Base-by-base conservation (phyloP, 2,797 vertebrate genomes). In the Dryobates pubescens region DNA sequence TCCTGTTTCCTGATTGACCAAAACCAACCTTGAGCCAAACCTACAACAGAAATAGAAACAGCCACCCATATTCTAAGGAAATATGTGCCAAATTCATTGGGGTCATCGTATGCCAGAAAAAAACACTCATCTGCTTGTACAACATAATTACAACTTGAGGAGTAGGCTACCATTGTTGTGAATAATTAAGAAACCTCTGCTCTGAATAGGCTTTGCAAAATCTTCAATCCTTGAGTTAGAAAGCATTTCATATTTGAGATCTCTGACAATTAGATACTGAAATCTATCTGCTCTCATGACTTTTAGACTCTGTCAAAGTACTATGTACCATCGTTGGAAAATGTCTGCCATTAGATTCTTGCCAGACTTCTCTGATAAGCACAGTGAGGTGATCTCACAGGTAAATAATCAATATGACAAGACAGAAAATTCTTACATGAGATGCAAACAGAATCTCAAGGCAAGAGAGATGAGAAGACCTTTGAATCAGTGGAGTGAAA, bases 401-500 rank as follows among this genome's bases (percentile, higher is more conserved):
- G 26, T 70, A 83, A 91, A 88, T 86, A 81, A 81, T 72, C 49
- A 70, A 34, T 23, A 75, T 29, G 7, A 75, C 6, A 73, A 59
- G n/a, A 69, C 8, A 79, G 49, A 86, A 83, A 91, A 82, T 45
- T 64, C 7, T 45, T 45, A 70, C 29, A 49, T 53, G 11, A 92
- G 43, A 92, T 49, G 29, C 61, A 91, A 70, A 76, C 2, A 81
- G 34, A 81, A 64, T 68, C 45, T 67, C 56, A 67, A 24, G 27
- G 74, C 30, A 86, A 73, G 29, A 82, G 13, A 78, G 11, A 58
- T 34, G 9, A 79, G 38, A 18, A 72, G 36, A 13, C 23, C 16
- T 73, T 63, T 67, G 53, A 78, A 73, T 6, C 57, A 84, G 36
- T 53, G 19, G 18, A 90, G n/a, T 51, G 30, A 81, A 93, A 92